These are phyloP conservation scores for Labeo rohita DNA, from an alignment of 2,113 vertebrate genomes.

Conservation along the genomic window DNA sequence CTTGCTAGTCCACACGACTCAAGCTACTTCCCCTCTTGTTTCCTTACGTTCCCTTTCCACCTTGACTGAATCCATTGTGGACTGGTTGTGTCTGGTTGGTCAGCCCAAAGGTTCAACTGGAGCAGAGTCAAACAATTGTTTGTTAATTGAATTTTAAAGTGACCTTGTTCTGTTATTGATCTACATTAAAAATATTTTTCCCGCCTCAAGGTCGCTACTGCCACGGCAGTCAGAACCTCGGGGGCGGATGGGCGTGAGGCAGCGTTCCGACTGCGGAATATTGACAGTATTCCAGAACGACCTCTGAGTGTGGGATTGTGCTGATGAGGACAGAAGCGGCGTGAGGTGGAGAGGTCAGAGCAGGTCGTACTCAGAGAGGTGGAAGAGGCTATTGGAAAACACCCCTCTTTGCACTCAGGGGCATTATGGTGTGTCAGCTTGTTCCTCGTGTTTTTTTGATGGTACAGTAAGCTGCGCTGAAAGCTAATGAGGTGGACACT, in stretches of 20 bases:
- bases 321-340: slow-evolving; percentile 43
- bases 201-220: slow-evolving; percentile 45
- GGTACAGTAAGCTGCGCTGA: slow-evolving; percentile 14
- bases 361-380: background rate
- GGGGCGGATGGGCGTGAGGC: slow-evolving; percentile 16
- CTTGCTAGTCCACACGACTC: background rate
- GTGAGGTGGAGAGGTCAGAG: slow-evolving; percentile 43
- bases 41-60: background rate
- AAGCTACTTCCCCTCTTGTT: background rate
- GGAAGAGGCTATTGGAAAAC: slow-evolving; percentile 26
- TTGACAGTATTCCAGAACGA: slow-evolving; percentile 41
- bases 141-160: slow-evolving; percentile 59
- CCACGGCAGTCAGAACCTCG: background rate
- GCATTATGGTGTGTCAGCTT: slow-evolving; percentile 16
- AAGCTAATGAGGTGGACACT: slow-evolving; percentile 44
- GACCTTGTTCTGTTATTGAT: slow-evolving; percentile 58
- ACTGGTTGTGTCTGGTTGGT: slow-evolving; percentile 4
- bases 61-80: slow-evolving; percentile 12
- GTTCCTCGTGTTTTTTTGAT: slow-evolving; percentile 22
- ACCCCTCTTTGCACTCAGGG: slow-evolving; percentile 15
- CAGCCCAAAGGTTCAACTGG: slow-evolving; percentile 21
- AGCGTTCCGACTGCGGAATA: slow-evolving; percentile 32
- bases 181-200: slow-evolving; percentile 50
- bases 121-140: slow-evolving; percentile 16
- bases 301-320: slow-evolving; percentile 43